These are phyloP conservation scores for Hyphantria cunea DNA, from an alignment of 1,140 invertebrate species.

Conservation along the genomic window DNA sequence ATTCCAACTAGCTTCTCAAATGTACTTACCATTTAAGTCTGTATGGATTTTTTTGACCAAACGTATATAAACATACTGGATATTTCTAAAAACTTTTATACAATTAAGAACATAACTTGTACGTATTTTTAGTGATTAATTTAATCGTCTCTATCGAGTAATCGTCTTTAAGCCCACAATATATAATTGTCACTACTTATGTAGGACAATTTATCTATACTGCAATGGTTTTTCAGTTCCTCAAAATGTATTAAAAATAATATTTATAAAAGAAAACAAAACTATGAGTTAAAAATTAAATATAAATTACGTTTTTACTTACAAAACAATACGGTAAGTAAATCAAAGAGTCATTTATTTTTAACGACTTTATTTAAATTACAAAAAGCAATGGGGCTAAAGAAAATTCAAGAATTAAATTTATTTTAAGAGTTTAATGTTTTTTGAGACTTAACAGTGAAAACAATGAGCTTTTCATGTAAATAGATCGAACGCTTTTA, in stretches of 20 bases:
- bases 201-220: not conserved
- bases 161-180: too few relatives aligned
- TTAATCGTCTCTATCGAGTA: too few relatives aligned
- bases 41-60: too few relatives aligned
- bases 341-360: slow-evolving; percentile 26
- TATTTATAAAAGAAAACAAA: slow-evolving; percentile 1
- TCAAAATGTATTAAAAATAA: too few relatives aligned
- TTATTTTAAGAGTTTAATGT: slow-evolving; percentile 37
- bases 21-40: too few relatives aligned
- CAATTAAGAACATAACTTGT: too few relatives aligned
- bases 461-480: slow-evolving; percentile 47
- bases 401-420: slow-evolving; percentile 38
- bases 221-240: not conserved
- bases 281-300: slow-evolving; percentile 5
- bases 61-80: too few relatives aligned
- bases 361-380: slow-evolving; percentile 38
- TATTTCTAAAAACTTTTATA: too few relatives aligned
- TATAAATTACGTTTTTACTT: slow-evolving; percentile 18
- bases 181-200: too few relatives aligned
- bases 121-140: too few relatives aligned
- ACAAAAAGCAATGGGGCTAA: slow-evolving; percentile 37
- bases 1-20: too few relatives aligned
- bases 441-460: slow-evolving; percentile 32
- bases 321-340: slow-evolving; percentile 16
- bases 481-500: slow-evolving; percentile 38